Evolutionary conservation across 2,113 vertebrate genomes (phyloP).

Genomic region (Carassius gibelio): DNA sequence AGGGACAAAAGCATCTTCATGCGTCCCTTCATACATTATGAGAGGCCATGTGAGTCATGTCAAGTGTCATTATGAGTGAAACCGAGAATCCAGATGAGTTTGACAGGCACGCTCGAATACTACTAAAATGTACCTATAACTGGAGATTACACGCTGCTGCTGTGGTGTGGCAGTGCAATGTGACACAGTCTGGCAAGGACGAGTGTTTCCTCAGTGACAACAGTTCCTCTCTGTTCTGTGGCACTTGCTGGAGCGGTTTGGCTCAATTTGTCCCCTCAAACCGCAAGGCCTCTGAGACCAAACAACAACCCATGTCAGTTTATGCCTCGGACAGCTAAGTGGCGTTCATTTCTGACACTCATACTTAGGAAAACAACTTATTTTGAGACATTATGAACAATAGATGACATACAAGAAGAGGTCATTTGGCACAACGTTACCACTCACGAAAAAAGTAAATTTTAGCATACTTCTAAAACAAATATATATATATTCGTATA

Average conservation of each 20-base stretch:
- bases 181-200: not conserved
- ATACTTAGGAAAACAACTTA: not conserved
- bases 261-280: conserved; percentile 42
- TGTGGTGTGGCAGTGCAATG: conserved; percentile 5
- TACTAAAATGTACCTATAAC: not conserved
- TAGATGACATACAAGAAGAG: not conserved
- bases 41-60: conserved; percentile 22
- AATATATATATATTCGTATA: not conserved
- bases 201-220: not conserved
- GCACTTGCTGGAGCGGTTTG: conserved; percentile 22
- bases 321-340: conserved; percentile 17
- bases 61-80: not conserved
- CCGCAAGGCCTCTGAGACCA: conserved; percentile 40
- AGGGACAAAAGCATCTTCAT: not conserved
- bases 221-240: not conserved
- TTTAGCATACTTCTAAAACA: not conserved
- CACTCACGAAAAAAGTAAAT: not conserved
- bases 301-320: conserved; percentile 31
- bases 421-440: not conserved
- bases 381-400: not conserved
- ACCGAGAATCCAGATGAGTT: not conserved
- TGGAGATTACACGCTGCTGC: not conserved
- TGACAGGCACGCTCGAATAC: not conserved
- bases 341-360: not conserved
- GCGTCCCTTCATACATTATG: not conserved